Base-by-base conservation (phyloP, 2,113 vertebrate species). In the Chascanopsetta lugubris region DNA sequence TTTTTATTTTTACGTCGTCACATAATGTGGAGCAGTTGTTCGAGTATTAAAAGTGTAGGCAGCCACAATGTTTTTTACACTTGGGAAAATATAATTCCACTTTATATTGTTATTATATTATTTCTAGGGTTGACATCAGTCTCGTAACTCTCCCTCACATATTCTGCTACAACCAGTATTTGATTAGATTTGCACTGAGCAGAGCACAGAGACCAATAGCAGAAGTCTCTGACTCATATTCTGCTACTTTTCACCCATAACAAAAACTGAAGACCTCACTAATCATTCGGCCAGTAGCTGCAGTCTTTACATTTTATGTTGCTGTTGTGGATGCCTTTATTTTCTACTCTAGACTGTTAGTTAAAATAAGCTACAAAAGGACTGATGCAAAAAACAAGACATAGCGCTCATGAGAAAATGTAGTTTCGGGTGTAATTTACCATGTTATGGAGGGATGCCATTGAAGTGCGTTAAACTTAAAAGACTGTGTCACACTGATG, bases 391-490 rank as follows among this genome's bases (percentile, higher is more conserved):
- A 38, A 34, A 36, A 53, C 9, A 6, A 17, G 21, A 38, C 20
- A 29, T 34, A 51, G 18, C 25, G 36, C 34, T 56, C 10, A 51
- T 54, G 40, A n/a, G 11, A 22, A 40, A 11, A 40, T 38, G 22
- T 53, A 46, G 8, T 24, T 54, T 73, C 10, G n/a, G n/a, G n/a
- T 20, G 29, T 50, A 56, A 62, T 57, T 9, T 58, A 27, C 43
- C 71, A 24, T 79, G 53, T 49, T 36, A 22, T 65, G 57, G 21
- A 78, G 60, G 66, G 24, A 66, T 59, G 29, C 4, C 20, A 36
- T 53, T 57, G 25, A 80, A 76, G 40, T 82, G 55, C 54, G 83
- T 77, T 83, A 81, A 80, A 78, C 50, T 18, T 69, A 10, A 74
- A 58, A 21, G 53, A 76, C 34, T 53, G 15, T 69, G 66, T 65